Conservation (phyloP, 2,888 invertebrate genomes). For the Cephus sareptanus region DNA sequence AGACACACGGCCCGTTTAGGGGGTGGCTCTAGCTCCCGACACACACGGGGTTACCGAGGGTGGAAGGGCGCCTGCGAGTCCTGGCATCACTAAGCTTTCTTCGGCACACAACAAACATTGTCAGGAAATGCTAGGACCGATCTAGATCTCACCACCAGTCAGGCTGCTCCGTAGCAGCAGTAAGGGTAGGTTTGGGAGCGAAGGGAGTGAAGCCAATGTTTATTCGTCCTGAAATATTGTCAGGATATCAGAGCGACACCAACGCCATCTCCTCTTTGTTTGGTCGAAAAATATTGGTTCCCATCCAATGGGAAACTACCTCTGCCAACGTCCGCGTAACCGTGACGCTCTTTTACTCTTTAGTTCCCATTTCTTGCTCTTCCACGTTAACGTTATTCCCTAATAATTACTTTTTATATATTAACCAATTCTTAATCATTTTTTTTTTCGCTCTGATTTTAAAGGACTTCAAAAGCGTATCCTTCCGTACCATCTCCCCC, state of each 20-base stretch:
- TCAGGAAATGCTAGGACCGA: conserved; percentile 6
- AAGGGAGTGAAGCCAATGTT: conserved; percentile 20
- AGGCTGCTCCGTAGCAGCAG: neutral
- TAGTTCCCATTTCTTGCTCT: neutral
- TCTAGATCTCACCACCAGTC: neutral
- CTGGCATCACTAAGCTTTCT: conserved; percentile 27
- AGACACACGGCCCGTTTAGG: conserved; percentile 2
- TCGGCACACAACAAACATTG: conserved; percentile 27
- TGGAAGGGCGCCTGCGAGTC: conserved; percentile 22
- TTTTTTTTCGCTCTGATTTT: neutral
- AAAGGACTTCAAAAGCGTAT: neutral
- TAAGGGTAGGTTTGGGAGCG: neutral
- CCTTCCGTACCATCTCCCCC: neutral
- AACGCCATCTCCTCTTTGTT: conserved; percentile 8
- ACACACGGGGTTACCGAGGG: neutral
- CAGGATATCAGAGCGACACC: conserved; percentile 10
- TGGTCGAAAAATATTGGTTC: neutral
- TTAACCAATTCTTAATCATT: neutral
- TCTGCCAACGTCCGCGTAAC: neutral
- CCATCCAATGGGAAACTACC: neutral
- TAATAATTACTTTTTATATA: neutral
- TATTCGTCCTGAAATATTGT: conserved; percentile 30
- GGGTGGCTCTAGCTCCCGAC: neutral
- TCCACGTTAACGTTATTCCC: neutral
- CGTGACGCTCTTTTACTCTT: conserved; percentile 5